Percentiles rank a stretch among this genome's conserved stretches.
Evolutionary conservation across 2,113 vertebrate genomes (phyloP).

Genomic region (Alethe diademata): DNA sequence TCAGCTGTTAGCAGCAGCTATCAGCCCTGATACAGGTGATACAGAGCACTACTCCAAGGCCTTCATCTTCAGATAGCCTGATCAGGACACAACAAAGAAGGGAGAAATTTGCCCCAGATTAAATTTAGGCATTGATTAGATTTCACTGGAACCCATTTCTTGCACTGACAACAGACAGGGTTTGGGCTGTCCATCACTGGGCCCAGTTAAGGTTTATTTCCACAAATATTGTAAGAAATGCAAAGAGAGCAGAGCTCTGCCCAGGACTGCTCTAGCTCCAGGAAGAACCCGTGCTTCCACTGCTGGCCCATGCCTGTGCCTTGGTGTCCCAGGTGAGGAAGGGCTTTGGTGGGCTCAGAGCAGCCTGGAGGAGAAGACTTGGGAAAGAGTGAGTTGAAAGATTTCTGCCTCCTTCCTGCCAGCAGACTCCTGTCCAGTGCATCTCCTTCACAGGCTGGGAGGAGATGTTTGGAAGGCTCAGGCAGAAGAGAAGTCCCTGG

Average conservation of each 20-base stretch:
- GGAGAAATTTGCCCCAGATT: background rate
- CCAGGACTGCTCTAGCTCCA: background rate
- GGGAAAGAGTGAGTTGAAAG: background rate
- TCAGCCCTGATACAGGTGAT: background rate
- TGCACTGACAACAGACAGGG: background rate
- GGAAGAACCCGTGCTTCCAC: background rate
- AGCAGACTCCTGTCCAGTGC: background rate
- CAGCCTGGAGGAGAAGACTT: background rate
- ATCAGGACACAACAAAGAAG: background rate
- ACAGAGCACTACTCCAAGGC: background rate
- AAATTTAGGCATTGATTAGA: background rate
- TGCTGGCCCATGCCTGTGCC: background rate
- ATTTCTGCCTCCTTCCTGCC: background rate
- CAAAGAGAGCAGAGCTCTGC: background rate
- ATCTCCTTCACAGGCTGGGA: background rate
- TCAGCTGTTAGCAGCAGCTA: accelerated
- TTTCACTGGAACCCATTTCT: background rate
- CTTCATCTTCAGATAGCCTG: background rate
- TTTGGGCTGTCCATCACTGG: background rate
- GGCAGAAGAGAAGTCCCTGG: background rate
- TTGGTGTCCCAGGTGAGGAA: background rate
- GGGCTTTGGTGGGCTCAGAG: accelerated
- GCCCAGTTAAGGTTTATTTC: background rate
- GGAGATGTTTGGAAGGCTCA: background rate
- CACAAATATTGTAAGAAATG: background rate